Base-by-base conservation (phyloP, 2,888 invertebrate species). In the Reticulitermes lucifugus region DNA sequence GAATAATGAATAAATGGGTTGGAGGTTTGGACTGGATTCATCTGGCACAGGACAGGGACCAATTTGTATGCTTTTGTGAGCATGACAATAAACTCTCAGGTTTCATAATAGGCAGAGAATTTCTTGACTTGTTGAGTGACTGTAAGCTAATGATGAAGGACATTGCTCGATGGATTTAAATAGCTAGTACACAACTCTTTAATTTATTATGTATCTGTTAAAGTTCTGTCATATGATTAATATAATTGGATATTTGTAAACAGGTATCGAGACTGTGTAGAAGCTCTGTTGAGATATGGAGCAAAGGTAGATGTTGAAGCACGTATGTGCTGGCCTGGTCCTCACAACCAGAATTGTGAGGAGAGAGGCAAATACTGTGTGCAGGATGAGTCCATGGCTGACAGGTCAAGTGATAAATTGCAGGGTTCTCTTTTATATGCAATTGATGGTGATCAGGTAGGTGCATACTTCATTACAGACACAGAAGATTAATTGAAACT, bases 321-420 rank as follows among this genome's bases (percentile, higher is more conserved):
- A 0, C 91, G 95, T 35, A 94, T 96, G 94, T 96, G 96, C 89
- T 96, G 94, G 92, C 96, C 96, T 0, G 94, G 95, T 14, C 93
- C 94, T 9, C 95, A 96, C 89, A 94, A 93, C 87, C 93, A 93
- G 88, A 95, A 94, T 89, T 95, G 95, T 89, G 95, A 95, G 90
- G 94, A 94, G 89, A 92, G 94, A 87, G 94, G 94, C 86, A 94
- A 94, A 90, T 93, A 93, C 90, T 92, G 93, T 92, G 89, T 90
- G 90, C 65, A 80, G 46, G 85, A 86, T 73, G 87, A 86, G 65
- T 73, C 84, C 21, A 73, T 82, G 29, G 84, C 83, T 25, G 85
- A 83, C 60, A 87, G 90, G 35, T 90, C 90, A 6, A 90, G 91
- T 85, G 91, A 91, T 83, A 94, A 95, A 90, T 90, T 95, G 59